These are phyloP conservation scores for Rhinoderma darwinii DNA, from an alignment of 2,113 vertebrate species.

Conservation along the genomic window DNA sequence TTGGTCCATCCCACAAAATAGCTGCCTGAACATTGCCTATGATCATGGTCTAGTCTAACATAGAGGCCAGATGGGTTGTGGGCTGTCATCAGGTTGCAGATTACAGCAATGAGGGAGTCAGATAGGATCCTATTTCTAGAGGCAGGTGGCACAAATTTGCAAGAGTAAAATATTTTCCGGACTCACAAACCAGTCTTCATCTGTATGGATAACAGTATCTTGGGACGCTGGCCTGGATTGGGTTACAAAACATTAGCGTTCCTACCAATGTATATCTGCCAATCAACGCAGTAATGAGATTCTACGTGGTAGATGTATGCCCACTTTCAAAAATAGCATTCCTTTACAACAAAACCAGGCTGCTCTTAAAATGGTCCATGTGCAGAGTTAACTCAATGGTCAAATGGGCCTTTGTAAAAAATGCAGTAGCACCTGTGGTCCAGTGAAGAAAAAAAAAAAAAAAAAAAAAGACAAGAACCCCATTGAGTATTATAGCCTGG, in stretches of 20 bases:
- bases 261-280: not conserved
- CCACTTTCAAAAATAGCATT: not conserved
- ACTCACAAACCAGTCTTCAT: constrained; percentile 10
- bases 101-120: not conserved
- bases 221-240: not conserved
- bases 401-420: constrained; percentile 12
- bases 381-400: not conserved
- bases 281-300: not conserved
- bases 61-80: constrained; percentile 15
- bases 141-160: constrained; percentile 9
- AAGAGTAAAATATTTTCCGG: not conserved
- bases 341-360: not conserved
- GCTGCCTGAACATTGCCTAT: not conserved
- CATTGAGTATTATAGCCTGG: not conserved
- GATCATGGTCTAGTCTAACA: not conserved
- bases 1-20: not conserved
- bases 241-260: constrained; percentile 22
- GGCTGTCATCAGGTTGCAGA: not conserved
- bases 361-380: not conserved
- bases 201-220: not conserved
- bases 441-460: not conserved
- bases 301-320: no score
- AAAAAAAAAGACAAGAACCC: constrained; percentile 9
- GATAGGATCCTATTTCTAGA: not conserved
- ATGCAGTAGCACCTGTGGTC: constrained; percentile 41